Conservation (phyloP, 2,113 vertebrate species). For the Canis aureus region DNA sequence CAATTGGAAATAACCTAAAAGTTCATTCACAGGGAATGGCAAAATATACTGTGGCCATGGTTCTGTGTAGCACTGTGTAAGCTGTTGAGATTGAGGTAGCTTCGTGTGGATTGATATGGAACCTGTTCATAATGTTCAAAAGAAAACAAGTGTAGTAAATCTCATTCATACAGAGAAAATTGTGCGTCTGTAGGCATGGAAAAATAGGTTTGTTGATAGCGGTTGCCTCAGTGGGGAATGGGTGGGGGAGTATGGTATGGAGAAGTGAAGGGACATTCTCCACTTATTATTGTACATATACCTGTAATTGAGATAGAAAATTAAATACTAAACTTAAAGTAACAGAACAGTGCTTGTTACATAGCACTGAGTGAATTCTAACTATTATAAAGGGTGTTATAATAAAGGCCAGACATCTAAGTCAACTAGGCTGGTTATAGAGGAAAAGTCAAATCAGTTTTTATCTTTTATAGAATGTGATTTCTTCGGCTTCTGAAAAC, state of each 20-base stretch:
- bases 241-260: fast-evolving
- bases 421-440: not conserved
- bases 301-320: not conserved
- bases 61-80: not conserved
- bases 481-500: slow-evolving; percentile 31
- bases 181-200: not conserved
- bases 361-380: not conserved
- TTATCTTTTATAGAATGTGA: slow-evolving; percentile 35
- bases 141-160: not conserved
- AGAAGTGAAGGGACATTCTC: not conserved
- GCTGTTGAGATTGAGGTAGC: not conserved
- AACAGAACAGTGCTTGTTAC: not conserved
- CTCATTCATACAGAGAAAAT: not conserved
- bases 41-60: not conserved
- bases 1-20: not conserved
- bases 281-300: not conserved
- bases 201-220: too few relatives aligned
- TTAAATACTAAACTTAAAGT: not conserved
- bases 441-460: not conserved
- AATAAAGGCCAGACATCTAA: slow-evolving; percentile 30
- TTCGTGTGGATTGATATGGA: not conserved
- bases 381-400: not conserved
- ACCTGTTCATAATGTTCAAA: not conserved
- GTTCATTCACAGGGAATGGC: not conserved
- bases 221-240: not conserved